These are phyloP conservation scores for Clostera curtula DNA, from an alignment of 2,888 invertebrate species.

Conservation along the genomic window DNA sequence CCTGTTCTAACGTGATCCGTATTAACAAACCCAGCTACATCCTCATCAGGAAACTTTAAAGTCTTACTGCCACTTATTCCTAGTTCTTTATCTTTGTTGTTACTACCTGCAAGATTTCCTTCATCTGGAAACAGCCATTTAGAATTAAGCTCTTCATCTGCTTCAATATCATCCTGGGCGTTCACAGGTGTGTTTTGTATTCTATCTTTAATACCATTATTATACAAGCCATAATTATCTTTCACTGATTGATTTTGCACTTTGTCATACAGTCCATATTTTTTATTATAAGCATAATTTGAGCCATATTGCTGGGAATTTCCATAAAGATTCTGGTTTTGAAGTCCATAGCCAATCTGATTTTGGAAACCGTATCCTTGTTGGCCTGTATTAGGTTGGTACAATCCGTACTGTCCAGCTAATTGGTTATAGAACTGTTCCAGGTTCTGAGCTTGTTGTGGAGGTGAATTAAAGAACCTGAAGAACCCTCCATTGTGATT, in stretches of 20 bases:
- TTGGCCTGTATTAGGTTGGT: slow-evolving; percentile 14
- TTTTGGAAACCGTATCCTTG: no score
- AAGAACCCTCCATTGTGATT: slow-evolving; percentile 92
- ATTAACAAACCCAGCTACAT: slow-evolving; percentile 3
- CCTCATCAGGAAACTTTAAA: slow-evolving; percentile 34
- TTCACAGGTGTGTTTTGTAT: slow-evolving; percentile 44
- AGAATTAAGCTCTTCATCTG: slow-evolving; percentile 18
- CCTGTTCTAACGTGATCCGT: slow-evolving; percentile 19
- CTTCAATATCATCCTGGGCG: slow-evolving; percentile 16
- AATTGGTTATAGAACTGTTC: slow-evolving; percentile 57
- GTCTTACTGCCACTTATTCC: slow-evolving; percentile 18
- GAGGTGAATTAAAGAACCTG: slow-evolving; percentile 80
- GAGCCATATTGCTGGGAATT: slow-evolving; percentile 25
- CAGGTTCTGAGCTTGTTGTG: slow-evolving; percentile 35
- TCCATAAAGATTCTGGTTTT: slow-evolving; percentile 15
- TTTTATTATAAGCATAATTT: slow-evolving; percentile 30
- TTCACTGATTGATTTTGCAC: slow-evolving; percentile 19
- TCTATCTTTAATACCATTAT: slow-evolving; percentile 37
- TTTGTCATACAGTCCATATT: slow-evolving; percentile 16
- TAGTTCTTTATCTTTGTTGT: slow-evolving; percentile 14
- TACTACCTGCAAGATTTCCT: slow-evolving; percentile 12
- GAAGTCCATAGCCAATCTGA: slow-evolving; percentile 16
- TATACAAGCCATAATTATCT: slow-evolving; percentile 17
- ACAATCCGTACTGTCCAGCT: slow-evolving; percentile 24
- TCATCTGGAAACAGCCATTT: slow-evolving; percentile 47